A percentile compares a stretch with the other conserved stretches of the same genome.
Conservation (phyloP, 2,888 invertebrate genomes). For the Cordilura impudica region DNA sequence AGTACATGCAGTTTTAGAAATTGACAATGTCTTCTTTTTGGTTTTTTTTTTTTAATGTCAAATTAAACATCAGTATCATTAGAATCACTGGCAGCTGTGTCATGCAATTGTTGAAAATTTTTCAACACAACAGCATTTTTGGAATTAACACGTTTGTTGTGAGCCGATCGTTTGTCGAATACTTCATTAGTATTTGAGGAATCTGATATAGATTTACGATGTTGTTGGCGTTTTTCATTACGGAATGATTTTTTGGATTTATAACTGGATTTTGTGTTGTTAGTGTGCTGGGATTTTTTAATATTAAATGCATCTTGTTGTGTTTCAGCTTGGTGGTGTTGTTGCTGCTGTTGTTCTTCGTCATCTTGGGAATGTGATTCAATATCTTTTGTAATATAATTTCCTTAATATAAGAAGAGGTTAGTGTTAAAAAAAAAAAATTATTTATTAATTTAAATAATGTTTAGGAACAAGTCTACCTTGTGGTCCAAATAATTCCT, state of each 20-base stretch:
- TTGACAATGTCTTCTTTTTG: neutral
- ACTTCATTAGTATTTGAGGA: constrained; percentile 38
- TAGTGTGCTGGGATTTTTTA: constrained; percentile 3
- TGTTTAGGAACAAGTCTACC: constrained; percentile 31
- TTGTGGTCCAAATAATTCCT: constrained; percentile 71
- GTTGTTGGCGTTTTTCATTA: constrained; percentile 67
- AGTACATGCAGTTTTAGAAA: constrained; percentile 4
- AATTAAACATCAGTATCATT: constrained; percentile 73
- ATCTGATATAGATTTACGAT: constrained; percentile 40
- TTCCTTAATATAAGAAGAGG: constrained; percentile 55
- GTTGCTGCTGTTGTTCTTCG: constrained; percentile 17
- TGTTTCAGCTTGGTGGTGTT: constrained; percentile 30
- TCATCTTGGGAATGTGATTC: constrained; percentile 48
- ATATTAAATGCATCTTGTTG: constrained; percentile 48
- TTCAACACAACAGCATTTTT: constrained; percentile 70
- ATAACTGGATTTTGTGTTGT: neutral
- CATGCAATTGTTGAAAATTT: constrained; percentile 69
- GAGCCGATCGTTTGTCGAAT: constrained; percentile 44
- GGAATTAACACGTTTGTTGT: constrained; percentile 47
- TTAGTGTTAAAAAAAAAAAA: neutral
- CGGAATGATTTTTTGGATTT: constrained; percentile 69
- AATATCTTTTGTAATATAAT: constrained; percentile 51
- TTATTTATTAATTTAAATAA: neutral
- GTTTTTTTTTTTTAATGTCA: neutral
- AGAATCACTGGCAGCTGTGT: constrained; percentile 66